Percentiles rank a stretch among this genome's conserved stretches.
These are phyloP conservation scores for Pristionchus pacificus DNA, from an alignment of 1,140 invertebrate genomes.

Conservation along the genomic window DNA sequence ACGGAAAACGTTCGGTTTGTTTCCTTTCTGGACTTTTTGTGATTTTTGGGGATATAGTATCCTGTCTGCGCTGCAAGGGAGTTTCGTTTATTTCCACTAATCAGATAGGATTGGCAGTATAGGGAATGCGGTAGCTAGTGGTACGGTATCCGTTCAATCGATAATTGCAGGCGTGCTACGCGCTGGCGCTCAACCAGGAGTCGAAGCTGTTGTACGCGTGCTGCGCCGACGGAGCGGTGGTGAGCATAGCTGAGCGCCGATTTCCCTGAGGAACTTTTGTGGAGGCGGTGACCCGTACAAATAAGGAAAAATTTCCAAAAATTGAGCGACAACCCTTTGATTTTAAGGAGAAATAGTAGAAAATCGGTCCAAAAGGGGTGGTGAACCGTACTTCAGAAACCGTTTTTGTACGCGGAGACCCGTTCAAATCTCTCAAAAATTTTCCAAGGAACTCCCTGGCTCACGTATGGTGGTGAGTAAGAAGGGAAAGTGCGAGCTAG, in stretches of 20 bases:
- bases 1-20: neutral
- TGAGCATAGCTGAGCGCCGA: conserved; percentile 58
- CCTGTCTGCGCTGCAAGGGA: neutral
- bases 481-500: too few species aligned
- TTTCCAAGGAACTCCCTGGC: too few species aligned
- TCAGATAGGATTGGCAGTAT: neutral
- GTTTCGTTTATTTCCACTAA: neutral
- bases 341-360: too few species aligned
- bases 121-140: neutral
- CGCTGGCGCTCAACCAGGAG: conserved; percentile 89
- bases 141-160: conserved; percentile 70
- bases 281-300: too few species aligned
- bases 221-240: conserved; percentile 90
- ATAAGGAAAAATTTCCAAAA: too few species aligned
- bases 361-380: too few species aligned
- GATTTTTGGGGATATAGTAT: neutral
- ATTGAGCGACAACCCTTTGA: too few species aligned
- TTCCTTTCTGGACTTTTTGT: neutral
- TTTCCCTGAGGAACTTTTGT: too few species aligned
- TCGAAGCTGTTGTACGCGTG: conserved; percentile 93
- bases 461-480: too few species aligned
- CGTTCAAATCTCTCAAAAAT: too few species aligned
- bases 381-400: too few species aligned
- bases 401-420: too few species aligned
- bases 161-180: conserved; percentile 91